Evolutionary conservation across 1,140 invertebrate species (phyloP), one percentile per base, ranked within the genome.

Genomic region (Drosophila auraria): DNA sequence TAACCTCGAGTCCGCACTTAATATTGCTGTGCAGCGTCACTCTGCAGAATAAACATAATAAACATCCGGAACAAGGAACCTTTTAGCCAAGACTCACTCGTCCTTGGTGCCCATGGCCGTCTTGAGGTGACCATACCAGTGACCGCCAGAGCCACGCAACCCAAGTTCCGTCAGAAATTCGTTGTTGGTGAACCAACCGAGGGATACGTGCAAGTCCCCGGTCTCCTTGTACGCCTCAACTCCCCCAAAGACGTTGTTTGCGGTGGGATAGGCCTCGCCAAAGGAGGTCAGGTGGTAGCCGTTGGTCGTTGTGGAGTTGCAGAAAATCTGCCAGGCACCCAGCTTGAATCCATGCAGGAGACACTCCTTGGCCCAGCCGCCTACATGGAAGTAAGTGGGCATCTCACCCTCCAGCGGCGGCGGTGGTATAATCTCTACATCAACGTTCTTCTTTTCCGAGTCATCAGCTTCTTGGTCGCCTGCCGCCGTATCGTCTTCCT

Each of bases 351-450:
- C 82, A 0, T n/a, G 30, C 12, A 58, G 15, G 0, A 84, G 49
- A 5, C 63, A 73, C 2, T 78, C 68, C 40, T 84, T 84, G 9
- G 82, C 82, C 45, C 8, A 44, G 5, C 14, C 8, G 17, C 82
- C 82, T 12, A 84, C 70, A 40, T 78, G 68, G 25, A 84, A 84
- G 38, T 50, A 84, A 8, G 60, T 53, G 33, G 51, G 38, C 56
- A 66, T 70, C 45, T 73, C 14, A 1, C 33, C 68, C 6, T 72
- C 66, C 0, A 5, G 2, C 7, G 23, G 1, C 0, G 47, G 59
- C 23, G 30, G 14, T 1, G 50, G 54, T 2, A 80, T 53, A 2
- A 80, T 38, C 36, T 74, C 51, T 1, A 20, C 2, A 2, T 72
- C 70, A 20, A 45, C 3, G 1, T 38, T 23, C 14, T 30, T 54